Evolutionary conservation across 2,113 vertebrate genomes (phyloP).

Genomic region (Gallinago undulata): DNA sequence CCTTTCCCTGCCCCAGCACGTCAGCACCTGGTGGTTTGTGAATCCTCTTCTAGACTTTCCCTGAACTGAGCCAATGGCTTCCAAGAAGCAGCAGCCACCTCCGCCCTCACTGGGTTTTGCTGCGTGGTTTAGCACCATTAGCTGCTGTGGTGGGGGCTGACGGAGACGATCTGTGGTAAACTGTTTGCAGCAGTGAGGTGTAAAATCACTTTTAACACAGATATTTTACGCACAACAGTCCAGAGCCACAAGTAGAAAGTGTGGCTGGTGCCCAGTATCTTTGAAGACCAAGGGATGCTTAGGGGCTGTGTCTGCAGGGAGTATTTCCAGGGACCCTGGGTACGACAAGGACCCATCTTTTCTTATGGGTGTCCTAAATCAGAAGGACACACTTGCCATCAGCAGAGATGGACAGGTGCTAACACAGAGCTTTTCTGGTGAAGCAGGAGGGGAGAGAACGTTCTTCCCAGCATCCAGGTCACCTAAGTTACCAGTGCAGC

Average conservation of each 20-base stretch:
- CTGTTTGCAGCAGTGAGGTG: background rate
- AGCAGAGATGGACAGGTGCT: background rate
- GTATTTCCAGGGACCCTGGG: background rate
- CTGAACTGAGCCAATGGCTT: background rate
- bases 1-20: rapidly evolving
- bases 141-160: background rate
- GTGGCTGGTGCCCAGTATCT: background rate
- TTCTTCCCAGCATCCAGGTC: background rate
- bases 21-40: background rate
- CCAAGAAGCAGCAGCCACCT: background rate
- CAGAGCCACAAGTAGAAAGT: background rate
- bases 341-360: background rate
- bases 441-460: background rate
- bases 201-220: background rate
- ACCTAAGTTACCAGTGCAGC: background rate
- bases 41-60: background rate
- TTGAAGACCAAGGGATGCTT: background rate
- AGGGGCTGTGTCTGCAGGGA: background rate
- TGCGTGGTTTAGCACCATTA: background rate
- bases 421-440: background rate
- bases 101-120: background rate
- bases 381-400: background rate
- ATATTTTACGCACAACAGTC: background rate
- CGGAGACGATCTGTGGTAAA: background rate
- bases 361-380: background rate